Evolutionary conservation across 2,113 vertebrate genomes (phyloP).

Genomic region (Dicerorhinus sumatrensis): DNA sequence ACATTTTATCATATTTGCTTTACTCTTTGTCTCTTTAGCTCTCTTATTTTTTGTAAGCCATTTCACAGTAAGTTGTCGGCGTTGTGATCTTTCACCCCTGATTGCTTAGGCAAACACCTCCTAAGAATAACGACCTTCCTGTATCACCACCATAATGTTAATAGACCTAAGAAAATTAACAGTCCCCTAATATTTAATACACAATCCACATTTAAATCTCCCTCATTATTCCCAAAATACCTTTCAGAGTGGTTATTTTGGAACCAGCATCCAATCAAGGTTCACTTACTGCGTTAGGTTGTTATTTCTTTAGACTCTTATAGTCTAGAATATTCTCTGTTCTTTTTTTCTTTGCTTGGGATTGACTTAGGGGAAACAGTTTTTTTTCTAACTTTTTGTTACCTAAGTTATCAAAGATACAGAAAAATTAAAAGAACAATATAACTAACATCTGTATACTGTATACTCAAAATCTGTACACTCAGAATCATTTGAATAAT

Average conservation of each 20-base stretch:
- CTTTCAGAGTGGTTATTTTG: neutral
- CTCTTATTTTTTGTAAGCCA: neutral
- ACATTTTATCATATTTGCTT: slow-evolving; percentile 15
- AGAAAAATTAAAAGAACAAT: neutral
- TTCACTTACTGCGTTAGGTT: neutral
- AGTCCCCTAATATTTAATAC: neutral
- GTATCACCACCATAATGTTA: neutral
- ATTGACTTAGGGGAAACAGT: neutral
- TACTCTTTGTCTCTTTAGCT: slow-evolving; percentile 23
- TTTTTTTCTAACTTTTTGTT: neutral
- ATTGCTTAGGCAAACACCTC: neutral
- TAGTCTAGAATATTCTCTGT: neutral
- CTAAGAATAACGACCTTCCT: neutral
- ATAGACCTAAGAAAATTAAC: neutral
- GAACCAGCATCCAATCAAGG: neutral
- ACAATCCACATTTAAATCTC: neutral
- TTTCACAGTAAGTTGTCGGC: neutral
- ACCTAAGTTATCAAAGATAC: neutral
- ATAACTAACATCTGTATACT: neutral
- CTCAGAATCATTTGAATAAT: neutral
- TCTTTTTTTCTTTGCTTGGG: neutral
- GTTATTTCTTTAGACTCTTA: neutral
- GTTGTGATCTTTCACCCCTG: neutral
- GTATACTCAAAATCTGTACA: neutral
- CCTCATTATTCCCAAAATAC: neutral